Conservation (phyloP, 2,888 invertebrate genomes). For the Diarsia mendica region DNA sequence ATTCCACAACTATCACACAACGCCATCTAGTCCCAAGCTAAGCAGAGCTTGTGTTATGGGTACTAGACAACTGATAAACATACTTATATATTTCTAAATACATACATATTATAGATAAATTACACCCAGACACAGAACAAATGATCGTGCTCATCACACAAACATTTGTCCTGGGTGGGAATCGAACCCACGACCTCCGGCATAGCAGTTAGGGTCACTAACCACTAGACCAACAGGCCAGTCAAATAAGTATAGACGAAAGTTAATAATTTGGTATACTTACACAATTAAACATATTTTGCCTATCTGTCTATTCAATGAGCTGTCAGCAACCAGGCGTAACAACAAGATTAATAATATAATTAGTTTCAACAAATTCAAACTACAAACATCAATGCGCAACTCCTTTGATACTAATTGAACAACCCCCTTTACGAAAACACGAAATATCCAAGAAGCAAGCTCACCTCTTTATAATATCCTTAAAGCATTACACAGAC, state of each 20-base stretch:
- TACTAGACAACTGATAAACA: no score
- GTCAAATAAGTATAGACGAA: neutral
- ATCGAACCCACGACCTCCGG: no score
- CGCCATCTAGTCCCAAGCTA: no score
- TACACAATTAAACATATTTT: neutral
- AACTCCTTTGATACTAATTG: conserved; percentile 38
- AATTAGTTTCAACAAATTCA: neutral
- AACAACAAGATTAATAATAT: neutral
- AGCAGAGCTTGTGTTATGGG: no score
- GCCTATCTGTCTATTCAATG: neutral
- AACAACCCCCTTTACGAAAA: conserved; percentile 2
- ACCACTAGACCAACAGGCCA: no score
- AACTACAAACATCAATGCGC: conserved; percentile 24
- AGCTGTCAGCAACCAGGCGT: neutral
- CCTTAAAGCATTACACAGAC: conserved; percentile 35
- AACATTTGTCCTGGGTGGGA: no score
- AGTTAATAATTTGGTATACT: neutral
- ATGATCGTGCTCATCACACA: no score
- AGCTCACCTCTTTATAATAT: conserved; percentile 42
- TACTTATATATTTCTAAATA: no score
- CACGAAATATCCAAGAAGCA: conserved; percentile 35
- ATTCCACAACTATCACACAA: no score
- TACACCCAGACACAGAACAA: no score
- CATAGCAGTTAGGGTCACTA: no score
- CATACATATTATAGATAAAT: no score